Evolutionary conservation across 2,113 vertebrate species (phyloP).

Genomic region (Chroicocephalus ridibundus): DNA sequence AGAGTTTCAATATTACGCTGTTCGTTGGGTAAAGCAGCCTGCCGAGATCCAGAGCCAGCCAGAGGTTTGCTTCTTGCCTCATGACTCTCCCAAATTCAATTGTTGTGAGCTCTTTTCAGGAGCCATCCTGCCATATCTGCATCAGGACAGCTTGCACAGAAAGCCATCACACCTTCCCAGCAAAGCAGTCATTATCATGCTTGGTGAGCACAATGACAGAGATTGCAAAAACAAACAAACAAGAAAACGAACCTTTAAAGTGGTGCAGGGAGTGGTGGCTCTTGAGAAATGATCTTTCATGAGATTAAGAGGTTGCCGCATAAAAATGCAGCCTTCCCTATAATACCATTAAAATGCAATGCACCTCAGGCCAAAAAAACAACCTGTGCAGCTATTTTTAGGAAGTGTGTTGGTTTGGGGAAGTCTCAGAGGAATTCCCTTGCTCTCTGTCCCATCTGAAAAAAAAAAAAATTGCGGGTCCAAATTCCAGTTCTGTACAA

Average conservation of each 20-base stretch:
- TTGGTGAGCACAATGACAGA: neutral
- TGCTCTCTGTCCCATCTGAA: neutral
- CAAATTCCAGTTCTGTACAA: neutral
- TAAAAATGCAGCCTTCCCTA: neutral
- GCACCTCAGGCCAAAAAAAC: neutral
- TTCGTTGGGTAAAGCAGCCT: neutral
- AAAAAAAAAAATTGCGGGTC: neutral
- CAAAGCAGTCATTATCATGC: neutral
- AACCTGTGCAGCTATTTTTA: neutral
- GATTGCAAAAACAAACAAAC: neutral
- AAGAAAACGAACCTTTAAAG: neutral
- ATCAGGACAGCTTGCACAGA: neutral
- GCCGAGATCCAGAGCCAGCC: neutral
- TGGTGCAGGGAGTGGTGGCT: neutral
- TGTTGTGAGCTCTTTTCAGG: neutral
- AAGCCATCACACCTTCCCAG: neutral
- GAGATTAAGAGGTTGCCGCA: neutral
- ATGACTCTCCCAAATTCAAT: neutral
- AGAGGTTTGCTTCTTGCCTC: neutral
- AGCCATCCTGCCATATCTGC: neutral
- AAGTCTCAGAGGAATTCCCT: neutral
- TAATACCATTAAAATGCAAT: neutral
- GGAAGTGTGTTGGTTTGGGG: neutral
- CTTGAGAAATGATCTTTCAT: neutral
- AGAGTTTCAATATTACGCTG: neutral